A percentile compares a stretch with the other conserved stretches of the same genome.
phyloP scores from a whole-genome alignment of 2,888 invertebrate species.

The Neocrepidodera transversa region DNA sequence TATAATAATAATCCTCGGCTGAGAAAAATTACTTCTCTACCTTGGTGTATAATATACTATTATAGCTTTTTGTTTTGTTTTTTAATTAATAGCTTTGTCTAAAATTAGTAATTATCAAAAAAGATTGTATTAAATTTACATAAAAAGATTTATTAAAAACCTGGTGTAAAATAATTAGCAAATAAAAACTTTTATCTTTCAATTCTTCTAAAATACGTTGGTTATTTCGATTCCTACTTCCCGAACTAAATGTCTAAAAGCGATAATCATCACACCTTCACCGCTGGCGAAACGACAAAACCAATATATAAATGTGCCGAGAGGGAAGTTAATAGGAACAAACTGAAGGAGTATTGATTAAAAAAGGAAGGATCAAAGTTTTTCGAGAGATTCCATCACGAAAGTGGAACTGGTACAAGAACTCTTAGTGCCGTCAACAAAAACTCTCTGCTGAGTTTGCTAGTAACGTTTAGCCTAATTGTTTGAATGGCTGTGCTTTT shows the following conservation, averaged over 20 bases:
- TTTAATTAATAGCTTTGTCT: no score
- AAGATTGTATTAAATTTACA: no score
- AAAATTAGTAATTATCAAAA: no score
- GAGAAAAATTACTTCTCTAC: no score
- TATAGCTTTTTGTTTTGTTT: no score
- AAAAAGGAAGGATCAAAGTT: conserved; percentile 26
- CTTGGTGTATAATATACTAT: no score
- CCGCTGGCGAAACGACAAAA: not conserved
- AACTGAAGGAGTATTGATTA: conserved; percentile 21
- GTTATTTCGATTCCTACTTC: conserved; percentile 4
- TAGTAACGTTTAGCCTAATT: conserved; percentile 30
- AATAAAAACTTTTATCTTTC: not conserved
- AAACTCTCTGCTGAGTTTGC: conserved; percentile 29
- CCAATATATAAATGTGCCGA: conserved; percentile 1
- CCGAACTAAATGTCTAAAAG: conserved; percentile 1
- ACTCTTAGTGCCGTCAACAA: conserved; percentile 27
- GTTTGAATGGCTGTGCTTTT: conserved; percentile 28
- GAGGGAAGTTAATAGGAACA: conserved; percentile 7
- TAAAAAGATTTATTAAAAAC: no score
- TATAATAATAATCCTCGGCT: no score
- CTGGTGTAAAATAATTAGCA: no score
- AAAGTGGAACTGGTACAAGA: conserved; percentile 15
- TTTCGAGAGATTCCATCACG: conserved; percentile 19
- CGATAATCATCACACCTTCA: conserved; percentile 10
- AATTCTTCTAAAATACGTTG: not conserved